These are phyloP conservation scores for Cuniculus paca DNA, from an alignment of 2,797 vertebrate species.

Conservation along the genomic window DNA sequence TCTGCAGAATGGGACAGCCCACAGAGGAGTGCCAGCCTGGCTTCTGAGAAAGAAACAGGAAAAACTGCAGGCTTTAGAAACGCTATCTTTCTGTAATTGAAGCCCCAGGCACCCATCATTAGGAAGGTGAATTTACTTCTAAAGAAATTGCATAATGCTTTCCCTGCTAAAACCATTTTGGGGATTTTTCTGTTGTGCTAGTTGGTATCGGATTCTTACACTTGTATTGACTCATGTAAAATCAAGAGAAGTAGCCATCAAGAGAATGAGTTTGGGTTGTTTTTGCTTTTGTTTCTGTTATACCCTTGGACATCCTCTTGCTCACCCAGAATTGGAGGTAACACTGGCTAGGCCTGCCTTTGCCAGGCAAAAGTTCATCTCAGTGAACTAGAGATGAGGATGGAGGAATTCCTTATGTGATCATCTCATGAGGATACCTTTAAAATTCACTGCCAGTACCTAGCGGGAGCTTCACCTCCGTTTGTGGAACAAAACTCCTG, in stretches of 20 bases:
- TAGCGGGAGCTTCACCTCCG: background rate
- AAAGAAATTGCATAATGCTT: constrained; percentile 50
- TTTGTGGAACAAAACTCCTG: background rate
- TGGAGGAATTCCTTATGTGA: background rate
- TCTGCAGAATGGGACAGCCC: background rate
- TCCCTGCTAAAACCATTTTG: background rate
- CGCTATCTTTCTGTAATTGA: constrained; percentile 58
- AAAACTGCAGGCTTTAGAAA: constrained; percentile 58
- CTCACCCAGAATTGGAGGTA: background rate
- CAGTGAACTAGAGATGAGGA: background rate
- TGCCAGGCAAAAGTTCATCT: background rate
- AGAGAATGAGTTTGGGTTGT: background rate
- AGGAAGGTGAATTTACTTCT: constrained; percentile 63
- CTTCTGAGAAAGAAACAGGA: constrained; percentile 62
- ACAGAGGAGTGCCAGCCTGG: background rate
- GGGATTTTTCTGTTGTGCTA: background rate
- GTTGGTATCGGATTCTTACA: background rate
- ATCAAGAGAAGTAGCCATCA: background rate
- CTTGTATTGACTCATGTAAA: background rate
- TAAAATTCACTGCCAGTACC: background rate
- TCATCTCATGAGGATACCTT: background rate
- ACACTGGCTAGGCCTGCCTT: background rate
- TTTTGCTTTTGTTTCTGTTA: background rate
- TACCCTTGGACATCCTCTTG: background rate
- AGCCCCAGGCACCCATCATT: constrained; percentile 70